A percentile compares a stretch with the other conserved stretches of the same genome.
Conservation (phyloP, 1,140 invertebrate genomes). For the Drosophila arawakana region DNA sequence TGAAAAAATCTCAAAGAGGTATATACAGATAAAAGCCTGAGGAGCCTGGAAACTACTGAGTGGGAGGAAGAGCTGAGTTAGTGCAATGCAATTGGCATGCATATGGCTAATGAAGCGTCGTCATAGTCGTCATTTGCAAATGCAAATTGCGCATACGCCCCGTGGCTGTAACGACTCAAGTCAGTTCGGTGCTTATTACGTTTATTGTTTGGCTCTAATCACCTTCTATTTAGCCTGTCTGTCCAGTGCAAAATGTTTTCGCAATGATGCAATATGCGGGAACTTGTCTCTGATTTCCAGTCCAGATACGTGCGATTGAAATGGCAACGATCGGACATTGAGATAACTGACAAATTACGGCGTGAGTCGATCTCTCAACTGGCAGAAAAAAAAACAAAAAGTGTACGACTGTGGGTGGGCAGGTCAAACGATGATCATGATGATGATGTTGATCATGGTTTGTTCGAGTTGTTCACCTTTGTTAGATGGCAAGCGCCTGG, state of each 20-base stretch:
- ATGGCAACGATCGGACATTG: constrained; percentile 58
- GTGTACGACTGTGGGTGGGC: constrained; percentile 44
- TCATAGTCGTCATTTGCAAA: constrained; percentile 36
- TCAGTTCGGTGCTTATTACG: constrained; percentile 18
- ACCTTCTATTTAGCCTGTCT: constrained; percentile 22
- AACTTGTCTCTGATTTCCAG: constrained; percentile 60
- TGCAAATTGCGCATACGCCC: constrained; percentile 74
- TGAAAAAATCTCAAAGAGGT: background rate
- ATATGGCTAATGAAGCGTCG: constrained; percentile 10
- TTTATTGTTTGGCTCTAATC: constrained; percentile 30
- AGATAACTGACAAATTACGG: constrained; percentile 60
- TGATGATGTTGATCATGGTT: constrained; percentile 38
- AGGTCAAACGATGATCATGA: constrained; percentile 50
- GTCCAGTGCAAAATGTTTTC: constrained; percentile 58
- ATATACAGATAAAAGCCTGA: background rate
- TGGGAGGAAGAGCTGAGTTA: background rate
- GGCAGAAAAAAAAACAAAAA: background rate
- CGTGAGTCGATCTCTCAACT: constrained; percentile 14
- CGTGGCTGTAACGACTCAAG: constrained; percentile 39
- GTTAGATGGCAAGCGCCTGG: constrained; percentile 28
- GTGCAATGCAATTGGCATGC: constrained; percentile 9
- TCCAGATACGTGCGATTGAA: constrained; percentile 65
- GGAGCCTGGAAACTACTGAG: no score
- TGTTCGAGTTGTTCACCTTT: constrained; percentile 36
- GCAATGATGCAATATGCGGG: constrained; percentile 63